A percentile compares a stretch with the other conserved stretches of the same genome.
phyloP scores from a whole-genome alignment of 2,888 invertebrate species.

The Fragum sueziense region DNA sequence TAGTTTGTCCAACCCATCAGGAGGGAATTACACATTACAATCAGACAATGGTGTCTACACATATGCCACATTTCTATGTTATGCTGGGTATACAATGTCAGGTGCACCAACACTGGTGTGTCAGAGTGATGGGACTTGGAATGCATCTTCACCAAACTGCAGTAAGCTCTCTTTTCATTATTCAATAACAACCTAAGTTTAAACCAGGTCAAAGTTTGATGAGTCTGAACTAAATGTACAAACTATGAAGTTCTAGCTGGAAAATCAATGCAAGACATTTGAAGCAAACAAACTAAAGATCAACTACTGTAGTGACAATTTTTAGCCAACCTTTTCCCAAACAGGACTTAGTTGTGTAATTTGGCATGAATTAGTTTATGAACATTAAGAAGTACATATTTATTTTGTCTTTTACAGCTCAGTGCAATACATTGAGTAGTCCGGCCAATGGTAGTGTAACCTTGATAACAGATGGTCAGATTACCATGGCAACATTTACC shows the following conservation, averaged over 20 bases:
- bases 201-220: too few relatives aligned
- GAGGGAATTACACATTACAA: slow-evolving; percentile 31
- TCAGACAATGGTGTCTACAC: slow-evolving; percentile 35
- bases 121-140: slow-evolving; percentile 42
- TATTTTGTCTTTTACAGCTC: slow-evolving; percentile 26
- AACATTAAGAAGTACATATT: neutral
- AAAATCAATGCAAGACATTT: too few relatives aligned
- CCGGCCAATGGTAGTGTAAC: slow-evolving; percentile 32
- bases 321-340: too few relatives aligned
- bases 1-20: slow-evolving; percentile 18
- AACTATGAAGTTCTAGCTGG: too few relatives aligned
- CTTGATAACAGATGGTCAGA: slow-evolving; percentile 35
- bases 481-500: slow-evolving; percentile 30
- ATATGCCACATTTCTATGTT: slow-evolving; percentile 37
- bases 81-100: slow-evolving; percentile 42
- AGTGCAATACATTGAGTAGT: slow-evolving; percentile 15
- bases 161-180: slow-evolving; percentile 41
- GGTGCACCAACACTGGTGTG: slow-evolving; percentile 34
- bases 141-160: slow-evolving; percentile 28
- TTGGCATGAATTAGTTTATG: too few relatives aligned
- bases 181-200: too few relatives aligned
- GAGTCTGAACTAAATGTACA: too few relatives aligned
- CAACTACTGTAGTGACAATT: too few relatives aligned
- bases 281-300: too few relatives aligned
- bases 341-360: too few relatives aligned